These are phyloP conservation scores for Propithecus perrieri DNA, from an alignment of 2,797 vertebrate species.

Conservation along the genomic window DNA sequence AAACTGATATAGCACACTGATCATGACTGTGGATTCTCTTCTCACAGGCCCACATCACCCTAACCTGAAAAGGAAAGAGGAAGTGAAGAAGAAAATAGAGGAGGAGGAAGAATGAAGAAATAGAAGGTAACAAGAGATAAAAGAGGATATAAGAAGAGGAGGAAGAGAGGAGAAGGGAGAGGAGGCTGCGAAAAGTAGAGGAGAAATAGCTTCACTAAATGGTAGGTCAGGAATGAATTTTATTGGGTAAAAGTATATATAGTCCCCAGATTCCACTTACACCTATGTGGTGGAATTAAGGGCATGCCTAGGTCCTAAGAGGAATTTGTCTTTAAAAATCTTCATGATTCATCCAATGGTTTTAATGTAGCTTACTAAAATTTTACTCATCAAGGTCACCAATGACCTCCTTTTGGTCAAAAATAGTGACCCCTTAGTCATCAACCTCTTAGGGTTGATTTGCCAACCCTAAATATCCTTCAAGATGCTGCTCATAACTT, in stretches of 20 bases:
- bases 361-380: neutral
- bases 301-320: neutral
- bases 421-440: neutral
- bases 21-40: neutral
- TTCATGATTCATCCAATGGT: neutral
- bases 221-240: neutral
- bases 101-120: neutral
- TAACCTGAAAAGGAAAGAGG: neutral
- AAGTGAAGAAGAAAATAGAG: neutral
- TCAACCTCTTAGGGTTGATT: slow-evolving; percentile 11
- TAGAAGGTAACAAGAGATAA: no score
- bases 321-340: neutral
- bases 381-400: neutral
- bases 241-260: neutral
- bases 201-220: neutral
- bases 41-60: neutral
- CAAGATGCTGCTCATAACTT: neutral
- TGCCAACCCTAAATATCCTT: neutral
- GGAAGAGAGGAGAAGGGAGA: neutral
- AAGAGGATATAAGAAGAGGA: neutral
- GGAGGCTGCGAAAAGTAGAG: neutral
- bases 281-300: neutral
- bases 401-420: neutral
- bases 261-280: neutral
- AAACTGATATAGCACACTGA: neutral